Evolutionary conservation across 2,113 vertebrate species (phyloP).

Genomic region (Danio rerio): GRCz12tu NC_133194.1:28282501-28283000

Average conservation of each 20-base stretch:
- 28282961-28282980: conserved; percentile 71
- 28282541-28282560: not conserved
- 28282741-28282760: conserved; percentile 67
- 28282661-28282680: conserved; percentile 24
- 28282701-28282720: conserved; percentile 52
- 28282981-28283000: conserved; percentile 71
- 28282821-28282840: not conserved
- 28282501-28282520: not conserved
- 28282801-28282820: not conserved
- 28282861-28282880: not conserved
- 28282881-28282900: conserved; percentile 25
- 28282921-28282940: conserved; percentile 71
- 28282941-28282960: conserved; percentile 77
- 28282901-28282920: conserved; percentile 69
- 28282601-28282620: not conserved
- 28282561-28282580: not conserved
- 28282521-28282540: conserved; percentile 7
- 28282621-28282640: conserved; percentile 16
- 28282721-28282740: conserved; percentile 69
- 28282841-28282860: not conserved
- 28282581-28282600: not conserved
- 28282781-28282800: not conserved
- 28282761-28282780: conserved; percentile 35
- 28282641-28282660: conserved; percentile 10
- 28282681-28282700: conserved; percentile 26